phyloP scores from a whole-genome alignment of 2,888 invertebrate genomes.

The Macrophya annulata region DNA sequence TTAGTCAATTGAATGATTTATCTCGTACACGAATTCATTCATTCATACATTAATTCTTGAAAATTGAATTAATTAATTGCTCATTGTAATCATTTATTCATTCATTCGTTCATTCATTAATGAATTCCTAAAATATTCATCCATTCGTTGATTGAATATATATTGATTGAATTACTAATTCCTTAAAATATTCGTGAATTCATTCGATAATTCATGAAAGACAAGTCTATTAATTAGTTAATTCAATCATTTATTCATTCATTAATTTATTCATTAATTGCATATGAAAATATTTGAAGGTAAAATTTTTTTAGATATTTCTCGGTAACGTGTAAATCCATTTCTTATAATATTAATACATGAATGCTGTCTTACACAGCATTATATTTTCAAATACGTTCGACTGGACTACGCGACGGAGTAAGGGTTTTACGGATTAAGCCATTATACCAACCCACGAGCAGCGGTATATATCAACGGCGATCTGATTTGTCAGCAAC shows the following conservation, averaged over 20 bases:
- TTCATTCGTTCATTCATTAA: too few species aligned
- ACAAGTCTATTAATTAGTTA: background rate
- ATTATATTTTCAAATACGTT: slow-evolving; percentile 25
- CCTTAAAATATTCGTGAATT: background rate
- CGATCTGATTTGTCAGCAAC: slow-evolving; percentile 53
- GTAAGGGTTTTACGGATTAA: slow-evolving; percentile 41
- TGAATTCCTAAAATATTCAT: too few species aligned
- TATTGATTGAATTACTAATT: background rate
- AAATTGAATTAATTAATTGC: too few species aligned
- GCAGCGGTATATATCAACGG: slow-evolving; percentile 1
- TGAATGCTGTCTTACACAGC: background rate
- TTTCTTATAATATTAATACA: background rate
- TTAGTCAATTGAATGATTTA: too few species aligned
- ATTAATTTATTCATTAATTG: background rate
- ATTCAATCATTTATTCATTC: background rate
- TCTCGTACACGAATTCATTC: too few species aligned
- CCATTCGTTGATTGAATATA: background rate
- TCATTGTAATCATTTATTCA: too few species aligned
- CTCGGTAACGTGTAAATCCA: background rate
- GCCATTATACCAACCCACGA: slow-evolving; percentile 28
- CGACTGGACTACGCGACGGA: slow-evolving; percentile 3
- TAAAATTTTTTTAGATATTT: background rate
- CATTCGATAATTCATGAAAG: background rate
- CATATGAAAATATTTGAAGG: background rate
- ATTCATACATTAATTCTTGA: background rate